phyloP scores from a whole-genome alignment of 2,797 vertebrate species.

The Trichosurus vulpecula region DNA sequence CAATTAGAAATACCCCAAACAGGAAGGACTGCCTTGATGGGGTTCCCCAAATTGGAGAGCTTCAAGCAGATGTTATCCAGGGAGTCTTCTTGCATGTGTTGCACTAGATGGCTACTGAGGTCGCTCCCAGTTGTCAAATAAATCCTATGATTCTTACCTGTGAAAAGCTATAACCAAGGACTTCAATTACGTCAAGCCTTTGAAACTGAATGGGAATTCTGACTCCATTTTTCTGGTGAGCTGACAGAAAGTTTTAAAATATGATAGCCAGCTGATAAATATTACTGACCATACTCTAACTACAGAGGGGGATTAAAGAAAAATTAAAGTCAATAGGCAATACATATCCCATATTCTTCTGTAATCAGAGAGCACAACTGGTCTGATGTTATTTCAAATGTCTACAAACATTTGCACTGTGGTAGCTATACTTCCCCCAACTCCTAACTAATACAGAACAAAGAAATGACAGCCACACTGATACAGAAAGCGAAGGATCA shows the following conservation, averaged over 20 bases:
- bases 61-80: neutral
- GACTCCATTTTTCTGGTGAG: neutral
- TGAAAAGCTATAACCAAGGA: neutral
- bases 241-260: neutral
- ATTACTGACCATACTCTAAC: neutral
- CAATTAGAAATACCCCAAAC: neutral
- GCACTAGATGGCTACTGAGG: neutral
- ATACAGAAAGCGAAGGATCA: neutral
- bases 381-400: slow-evolving; percentile 1
- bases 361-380: neutral
- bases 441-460: neutral
- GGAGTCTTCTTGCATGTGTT: neutral
- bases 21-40: neutral
- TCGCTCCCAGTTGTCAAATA: neutral
- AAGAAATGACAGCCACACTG: neutral
- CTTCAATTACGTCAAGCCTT: neutral
- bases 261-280: neutral
- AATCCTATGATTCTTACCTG: neutral
- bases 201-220: neutral
- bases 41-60: neutral
- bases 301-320: neutral
- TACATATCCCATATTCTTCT: neutral
- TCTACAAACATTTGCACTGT: neutral
- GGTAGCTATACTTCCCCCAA: neutral
- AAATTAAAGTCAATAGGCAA: neutral